phyloP scores from a whole-genome alignment of 2,797 vertebrate species.

The Sparus aurata region DNA sequence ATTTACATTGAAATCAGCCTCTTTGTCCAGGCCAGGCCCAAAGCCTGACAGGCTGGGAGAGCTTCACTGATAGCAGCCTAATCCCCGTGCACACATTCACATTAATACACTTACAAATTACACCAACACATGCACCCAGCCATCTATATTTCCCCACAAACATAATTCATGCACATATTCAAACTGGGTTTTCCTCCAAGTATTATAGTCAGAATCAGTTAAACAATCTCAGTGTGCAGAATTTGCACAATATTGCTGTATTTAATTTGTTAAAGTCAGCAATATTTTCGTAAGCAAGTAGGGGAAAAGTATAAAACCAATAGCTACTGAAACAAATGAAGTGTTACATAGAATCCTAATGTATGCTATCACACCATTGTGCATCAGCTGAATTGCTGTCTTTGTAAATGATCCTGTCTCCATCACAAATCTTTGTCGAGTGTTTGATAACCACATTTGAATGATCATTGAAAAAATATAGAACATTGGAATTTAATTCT shows the following conservation, averaged over 20 bases:
- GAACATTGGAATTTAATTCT: too few relatives aligned
- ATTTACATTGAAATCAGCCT: constrained; percentile 83
- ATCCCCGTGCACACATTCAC: constrained; percentile 67
- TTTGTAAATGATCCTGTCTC: too few relatives aligned
- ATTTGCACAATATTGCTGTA: not conserved
- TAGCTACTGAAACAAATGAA: not conserved
- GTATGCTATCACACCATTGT: not conserved
- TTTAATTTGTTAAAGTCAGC: not conserved
- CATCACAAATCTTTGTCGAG: too few relatives aligned
- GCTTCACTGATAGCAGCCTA: constrained; percentile 69
- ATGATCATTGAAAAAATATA: too few relatives aligned
- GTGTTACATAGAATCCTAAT: not conserved
- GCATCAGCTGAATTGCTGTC: not conserved
- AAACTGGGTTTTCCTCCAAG: constrained; percentile 15
- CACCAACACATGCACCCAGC: constrained; percentile 47
- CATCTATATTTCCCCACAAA: constrained; percentile 30
- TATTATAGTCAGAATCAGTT: not conserved
- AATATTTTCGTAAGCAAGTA: not conserved
- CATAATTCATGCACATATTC: constrained; percentile 26
- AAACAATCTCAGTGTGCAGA: not conserved
- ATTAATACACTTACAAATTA: constrained; percentile 65
- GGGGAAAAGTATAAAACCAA: not conserved
- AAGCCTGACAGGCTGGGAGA: constrained; percentile 70
- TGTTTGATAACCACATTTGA: too few relatives aligned
- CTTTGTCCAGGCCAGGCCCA: constrained; percentile 72